Evolutionary conservation across 2,888 invertebrate genomes (phyloP).

Genomic region (Nesidiocoris tenuis): DNA sequence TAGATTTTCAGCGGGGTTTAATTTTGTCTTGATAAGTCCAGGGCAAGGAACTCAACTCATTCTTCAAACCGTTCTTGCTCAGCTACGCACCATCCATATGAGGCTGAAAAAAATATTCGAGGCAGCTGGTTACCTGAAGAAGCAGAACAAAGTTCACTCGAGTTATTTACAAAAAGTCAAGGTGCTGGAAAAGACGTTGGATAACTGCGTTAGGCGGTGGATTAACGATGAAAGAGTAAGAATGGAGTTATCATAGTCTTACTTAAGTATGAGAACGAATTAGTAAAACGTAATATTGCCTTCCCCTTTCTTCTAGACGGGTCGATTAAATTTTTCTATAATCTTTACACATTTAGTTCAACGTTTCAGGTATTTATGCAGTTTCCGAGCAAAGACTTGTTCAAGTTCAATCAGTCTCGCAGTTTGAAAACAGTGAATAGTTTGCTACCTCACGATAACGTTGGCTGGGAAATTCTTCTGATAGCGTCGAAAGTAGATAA

Average conservation of each 20-base stretch:
- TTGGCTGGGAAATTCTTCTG: conserved; percentile 20
- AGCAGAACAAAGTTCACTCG: conserved; percentile 1
- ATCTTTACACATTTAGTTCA: background rate
- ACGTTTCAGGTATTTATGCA: conserved; percentile 3
- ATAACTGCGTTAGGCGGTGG: conserved; percentile 12
- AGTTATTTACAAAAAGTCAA: conserved; percentile 1
- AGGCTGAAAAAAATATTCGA: conserved; percentile 13
- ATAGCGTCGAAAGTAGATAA: conserved; percentile 17
- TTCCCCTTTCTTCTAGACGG: too few relatives aligned
- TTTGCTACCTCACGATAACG: conserved; percentile 1
- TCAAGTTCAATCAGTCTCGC: background rate
- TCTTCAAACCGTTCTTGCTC: too few relatives aligned
- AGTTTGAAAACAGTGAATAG: background rate
- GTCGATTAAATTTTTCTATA: background rate
- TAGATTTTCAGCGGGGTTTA: background rate
- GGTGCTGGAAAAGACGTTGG: conserved; percentile 13
- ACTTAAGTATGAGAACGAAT: too few relatives aligned
- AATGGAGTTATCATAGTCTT: too few relatives aligned
- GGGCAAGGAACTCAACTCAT: too few relatives aligned
- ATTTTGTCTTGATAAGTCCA: background rate
- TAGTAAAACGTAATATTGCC: too few relatives aligned
- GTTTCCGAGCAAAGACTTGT: background rate
- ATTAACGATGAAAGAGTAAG: conserved; percentile 15
- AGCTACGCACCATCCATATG: background rate
- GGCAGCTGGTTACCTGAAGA: conserved; percentile 5